Conservation (phyloP, 1,140 invertebrate species). For the Penaeus chinensis region DNA sequence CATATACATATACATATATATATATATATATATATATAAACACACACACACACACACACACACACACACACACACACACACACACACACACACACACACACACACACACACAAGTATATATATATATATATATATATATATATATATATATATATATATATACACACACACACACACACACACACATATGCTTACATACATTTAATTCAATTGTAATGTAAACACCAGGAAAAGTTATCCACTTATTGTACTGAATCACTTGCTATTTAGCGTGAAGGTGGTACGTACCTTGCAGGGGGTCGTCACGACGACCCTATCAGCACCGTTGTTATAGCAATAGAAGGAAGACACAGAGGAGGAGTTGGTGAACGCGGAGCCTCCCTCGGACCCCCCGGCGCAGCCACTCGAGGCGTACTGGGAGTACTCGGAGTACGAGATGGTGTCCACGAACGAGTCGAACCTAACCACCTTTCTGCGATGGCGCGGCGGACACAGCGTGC, state of each 20-base stretch:
- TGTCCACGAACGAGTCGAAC: conserved; percentile 63
- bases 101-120: no score
- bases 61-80: no score
- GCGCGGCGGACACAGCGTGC: conserved; percentile 60
- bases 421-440: conserved; percentile 61
- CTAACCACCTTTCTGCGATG: conserved; percentile 61
- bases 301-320: conserved; percentile 22
- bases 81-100: no score
- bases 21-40: no score
- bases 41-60: no score
- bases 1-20: no score
- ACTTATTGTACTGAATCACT: not conserved
- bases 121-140: no score
- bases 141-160: no score
- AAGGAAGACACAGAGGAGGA: conserved; percentile 37
- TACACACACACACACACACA: no score
- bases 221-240: no score
- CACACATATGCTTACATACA: no score
- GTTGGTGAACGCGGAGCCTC: conserved; percentile 5
- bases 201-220: no score
- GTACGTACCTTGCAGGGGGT: conserved; percentile 35
- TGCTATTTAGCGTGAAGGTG: not conserved
- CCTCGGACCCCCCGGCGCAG: conserved; percentile 16
- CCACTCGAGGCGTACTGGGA: conserved; percentile 58
- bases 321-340: conserved; percentile 36